Percentiles rank a stretch among this genome's conserved stretches.
Evolutionary conservation across 2,888 invertebrate species (phyloP).

Genomic region (Caenorhabditis drosophilae): DNA sequence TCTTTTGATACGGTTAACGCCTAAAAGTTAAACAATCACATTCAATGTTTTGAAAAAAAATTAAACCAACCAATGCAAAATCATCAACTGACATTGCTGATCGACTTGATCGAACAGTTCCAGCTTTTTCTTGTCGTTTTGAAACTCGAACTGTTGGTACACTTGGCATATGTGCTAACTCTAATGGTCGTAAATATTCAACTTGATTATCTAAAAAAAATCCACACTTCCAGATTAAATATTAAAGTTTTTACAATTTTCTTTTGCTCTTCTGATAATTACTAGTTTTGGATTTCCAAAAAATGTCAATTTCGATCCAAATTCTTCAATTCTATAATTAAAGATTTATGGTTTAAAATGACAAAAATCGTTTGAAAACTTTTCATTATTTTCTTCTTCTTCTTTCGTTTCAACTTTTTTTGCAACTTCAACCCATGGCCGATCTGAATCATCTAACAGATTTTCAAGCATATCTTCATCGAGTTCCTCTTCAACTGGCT

Average conservation of each 20-base stretch:
- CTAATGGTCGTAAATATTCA: conserved; percentile 21
- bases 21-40: not conserved
- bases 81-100: not conserved
- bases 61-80: not conserved
- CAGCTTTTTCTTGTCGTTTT: not conserved
- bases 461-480: conserved; percentile 21
- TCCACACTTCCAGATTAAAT: not conserved
- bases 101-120: not conserved
- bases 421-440: conserved; percentile 21
- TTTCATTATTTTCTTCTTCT: not conserved
- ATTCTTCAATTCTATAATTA: too few species aligned
- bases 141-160: conserved; percentile 7
- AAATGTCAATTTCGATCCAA: conserved; percentile 11
- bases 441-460: conserved; percentile 25
- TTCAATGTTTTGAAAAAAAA: not conserved
- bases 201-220: conserved; percentile 1
- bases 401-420: conserved; percentile 10
- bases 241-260: not conserved
- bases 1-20: not conserved
- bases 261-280: conserved; percentile 11
- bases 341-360: too few species aligned
- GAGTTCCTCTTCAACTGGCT: not conserved
- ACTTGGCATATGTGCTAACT: conserved; percentile 25
- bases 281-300: conserved; percentile 25
- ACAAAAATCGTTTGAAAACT: too few species aligned